Percentiles rank a stretch among this genome's conserved stretches.
Evolutionary conservation across 2,797 vertebrate species (phyloP).

Genomic region (Myotis pilosus): DNA sequence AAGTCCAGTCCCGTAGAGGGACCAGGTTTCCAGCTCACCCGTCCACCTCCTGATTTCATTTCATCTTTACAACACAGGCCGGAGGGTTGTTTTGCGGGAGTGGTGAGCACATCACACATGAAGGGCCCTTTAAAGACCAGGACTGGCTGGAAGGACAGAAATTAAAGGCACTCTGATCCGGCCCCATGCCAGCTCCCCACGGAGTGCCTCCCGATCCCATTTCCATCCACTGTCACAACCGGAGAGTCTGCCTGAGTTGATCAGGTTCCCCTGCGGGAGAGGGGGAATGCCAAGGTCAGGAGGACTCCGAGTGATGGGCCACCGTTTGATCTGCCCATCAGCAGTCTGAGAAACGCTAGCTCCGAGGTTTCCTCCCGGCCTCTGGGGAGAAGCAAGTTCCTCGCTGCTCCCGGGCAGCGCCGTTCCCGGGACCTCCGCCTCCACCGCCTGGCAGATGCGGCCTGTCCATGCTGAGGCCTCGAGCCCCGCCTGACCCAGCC

Average conservation of each 20-base stretch:
- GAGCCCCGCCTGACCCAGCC: conserved; percentile 81
- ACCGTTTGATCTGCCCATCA: conserved; percentile 77
- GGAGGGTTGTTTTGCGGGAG: neutral
- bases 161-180: conserved; percentile 79
- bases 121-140: conserved; percentile 71
- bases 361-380: conserved; percentile 71
- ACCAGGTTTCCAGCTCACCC: neutral
- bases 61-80: conserved; percentile 62
- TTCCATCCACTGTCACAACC: conserved; percentile 82
- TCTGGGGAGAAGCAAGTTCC: conserved; percentile 43
- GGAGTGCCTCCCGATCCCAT: conserved; percentile 80
- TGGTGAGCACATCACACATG: conserved; percentile 55
- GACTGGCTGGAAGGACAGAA: conserved; percentile 67
- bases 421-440: conserved; percentile 11
- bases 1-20: conserved; percentile 51
- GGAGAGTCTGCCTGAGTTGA: conserved; percentile 81
- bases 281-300: conserved; percentile 59
- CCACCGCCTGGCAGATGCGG: conserved; percentile 74
- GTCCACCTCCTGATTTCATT: conserved; percentile 37
- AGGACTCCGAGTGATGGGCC: conserved; percentile 74
- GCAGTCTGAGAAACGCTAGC: conserved; percentile 67
- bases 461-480: conserved; percentile 89
- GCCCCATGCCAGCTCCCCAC: conserved; percentile 71
- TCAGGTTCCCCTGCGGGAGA: conserved; percentile 81
- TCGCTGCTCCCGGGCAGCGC: neutral